A percentile compares a stretch with the other conserved stretches of the same genome.
These are phyloP conservation scores for Anthopleura xanthogrammica DNA, from an alignment of 92 coral and sea anemone genomes.

Conservation along the genomic window DNA sequence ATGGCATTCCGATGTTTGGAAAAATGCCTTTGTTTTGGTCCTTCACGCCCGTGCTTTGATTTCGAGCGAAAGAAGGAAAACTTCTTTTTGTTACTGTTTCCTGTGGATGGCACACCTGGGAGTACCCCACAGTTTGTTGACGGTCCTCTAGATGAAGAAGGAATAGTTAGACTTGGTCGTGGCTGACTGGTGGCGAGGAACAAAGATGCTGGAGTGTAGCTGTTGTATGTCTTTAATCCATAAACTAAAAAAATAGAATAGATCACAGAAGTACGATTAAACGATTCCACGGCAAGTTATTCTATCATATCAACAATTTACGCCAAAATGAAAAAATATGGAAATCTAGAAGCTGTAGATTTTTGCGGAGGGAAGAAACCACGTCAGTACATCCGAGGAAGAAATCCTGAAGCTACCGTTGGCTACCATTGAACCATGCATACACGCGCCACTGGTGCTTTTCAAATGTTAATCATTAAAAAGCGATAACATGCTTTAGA, in stretches of 20 bases:
- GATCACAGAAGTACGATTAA: neutral
- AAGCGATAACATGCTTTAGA: neutral
- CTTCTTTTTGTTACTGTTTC: neutral
- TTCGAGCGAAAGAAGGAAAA: neutral
- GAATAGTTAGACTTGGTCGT: neutral
- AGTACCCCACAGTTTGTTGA: neutral
- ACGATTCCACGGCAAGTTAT: neutral
- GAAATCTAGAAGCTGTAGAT: no score
- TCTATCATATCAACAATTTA: no score
- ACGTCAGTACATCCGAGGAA: no score
- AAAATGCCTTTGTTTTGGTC: neutral
- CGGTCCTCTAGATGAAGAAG: neutral
- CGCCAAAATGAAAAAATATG: no score
- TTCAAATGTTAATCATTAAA: no score
- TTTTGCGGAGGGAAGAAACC: no score
- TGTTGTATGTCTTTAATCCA: neutral
- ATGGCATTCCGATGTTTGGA: neutral
- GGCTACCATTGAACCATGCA: no score
- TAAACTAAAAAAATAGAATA: neutral
- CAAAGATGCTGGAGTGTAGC: neutral
- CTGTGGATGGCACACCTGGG: neutral
- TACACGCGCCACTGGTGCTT: no score
- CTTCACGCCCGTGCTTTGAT: neutral
- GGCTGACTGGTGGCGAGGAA: neutral
- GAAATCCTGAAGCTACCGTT: no score